Evolutionary conservation across 2,888 invertebrate species (phyloP).

Genomic region (Ecdyonurus torrentis): DNA sequence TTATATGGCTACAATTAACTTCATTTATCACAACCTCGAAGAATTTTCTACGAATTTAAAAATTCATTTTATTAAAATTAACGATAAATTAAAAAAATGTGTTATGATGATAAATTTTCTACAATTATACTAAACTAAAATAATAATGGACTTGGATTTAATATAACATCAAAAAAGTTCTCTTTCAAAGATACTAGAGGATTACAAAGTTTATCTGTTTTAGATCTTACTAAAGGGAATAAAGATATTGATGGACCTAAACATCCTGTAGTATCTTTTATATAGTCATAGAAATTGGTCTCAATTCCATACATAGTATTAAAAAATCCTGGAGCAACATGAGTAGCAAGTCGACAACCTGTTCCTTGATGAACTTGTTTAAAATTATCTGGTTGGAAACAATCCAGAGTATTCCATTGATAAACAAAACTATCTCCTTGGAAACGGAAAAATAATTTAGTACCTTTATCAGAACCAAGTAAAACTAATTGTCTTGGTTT

Average conservation of each 20-base stretch:
- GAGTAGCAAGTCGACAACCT: constrained; percentile 40
- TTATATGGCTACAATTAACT: too few relatives aligned
- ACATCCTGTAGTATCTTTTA: neutral
- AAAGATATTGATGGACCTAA: neutral
- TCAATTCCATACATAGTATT: neutral
- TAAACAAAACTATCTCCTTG: constrained; percentile 32
- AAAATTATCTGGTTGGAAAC: constrained; percentile 36
- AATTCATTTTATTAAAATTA: too few relatives aligned
- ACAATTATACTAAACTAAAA: too few relatives aligned
- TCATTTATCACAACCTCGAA: too few relatives aligned
- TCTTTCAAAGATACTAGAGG: too few relatives aligned
- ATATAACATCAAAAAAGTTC: too few relatives aligned
- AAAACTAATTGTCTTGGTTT: neutral
- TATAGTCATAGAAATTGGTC: constrained; percentile 4
- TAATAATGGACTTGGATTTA: too few relatives aligned
- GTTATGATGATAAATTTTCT: too few relatives aligned
- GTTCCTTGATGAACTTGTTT: constrained; percentile 38
- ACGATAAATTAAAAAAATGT: too few relatives aligned
- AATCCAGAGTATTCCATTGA: constrained; percentile 31
- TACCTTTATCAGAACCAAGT: constrained; percentile 5
- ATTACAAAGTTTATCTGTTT: too few relatives aligned
- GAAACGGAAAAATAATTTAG: constrained; percentile 17
- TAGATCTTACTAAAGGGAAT: neutral
- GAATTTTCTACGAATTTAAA: too few relatives aligned
- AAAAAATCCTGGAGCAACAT: constrained; percentile 31